Conservation (phyloP, 2,888 invertebrate genomes). For the Himalopsyche kuldschensis region DNA sequence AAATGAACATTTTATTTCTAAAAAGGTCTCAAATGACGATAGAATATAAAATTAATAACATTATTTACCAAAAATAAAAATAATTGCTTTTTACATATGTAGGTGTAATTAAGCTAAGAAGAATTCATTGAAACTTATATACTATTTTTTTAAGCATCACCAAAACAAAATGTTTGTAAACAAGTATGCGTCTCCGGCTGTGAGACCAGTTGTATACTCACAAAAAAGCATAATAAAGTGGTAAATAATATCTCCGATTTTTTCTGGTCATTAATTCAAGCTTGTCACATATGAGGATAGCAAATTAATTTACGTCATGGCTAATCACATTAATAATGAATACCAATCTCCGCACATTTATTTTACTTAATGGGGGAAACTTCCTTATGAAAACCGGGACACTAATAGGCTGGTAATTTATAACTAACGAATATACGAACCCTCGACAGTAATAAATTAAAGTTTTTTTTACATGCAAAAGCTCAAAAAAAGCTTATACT, state of each 20-base stretch:
- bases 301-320: neutral
- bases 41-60: no score
- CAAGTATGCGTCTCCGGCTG: neutral
- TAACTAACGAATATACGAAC: neutral
- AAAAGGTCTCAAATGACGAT: no score
- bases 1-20: no score
- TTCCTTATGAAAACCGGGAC: neutral
- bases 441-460: neutral
- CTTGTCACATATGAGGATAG: neutral
- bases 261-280: neutral
- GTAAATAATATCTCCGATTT: neutral
- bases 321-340: neutral
- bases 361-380: neutral
- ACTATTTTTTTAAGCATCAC: no score
- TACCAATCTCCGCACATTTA: neutral
- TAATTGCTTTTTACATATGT: no score
- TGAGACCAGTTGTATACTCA: neutral
- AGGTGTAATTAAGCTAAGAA: no score
- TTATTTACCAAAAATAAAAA: no score
- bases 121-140: no score
- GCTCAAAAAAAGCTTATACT: neutral
- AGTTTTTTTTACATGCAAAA: neutral
- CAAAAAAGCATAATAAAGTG: neutral
- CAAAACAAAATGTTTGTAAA: no score
- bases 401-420: neutral